Evolutionary conservation across 1,140 invertebrate genomes (phyloP).

Genomic region (Brachionus plicatilis): DNA sequence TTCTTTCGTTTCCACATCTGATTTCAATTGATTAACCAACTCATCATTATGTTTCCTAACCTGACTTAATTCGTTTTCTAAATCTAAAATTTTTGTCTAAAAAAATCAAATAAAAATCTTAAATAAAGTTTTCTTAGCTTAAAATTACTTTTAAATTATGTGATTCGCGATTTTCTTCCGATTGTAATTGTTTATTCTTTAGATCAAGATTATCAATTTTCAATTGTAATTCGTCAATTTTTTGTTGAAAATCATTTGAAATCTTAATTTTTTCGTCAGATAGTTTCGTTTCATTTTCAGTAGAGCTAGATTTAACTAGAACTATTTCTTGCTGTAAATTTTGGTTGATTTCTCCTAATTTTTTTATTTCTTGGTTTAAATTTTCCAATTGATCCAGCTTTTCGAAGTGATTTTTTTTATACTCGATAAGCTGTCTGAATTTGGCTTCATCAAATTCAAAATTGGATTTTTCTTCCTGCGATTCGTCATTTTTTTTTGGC

Average conservation of each 20-base stretch:
- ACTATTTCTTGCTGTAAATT: background rate
- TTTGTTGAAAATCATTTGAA: background rate
- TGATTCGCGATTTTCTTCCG: background rate
- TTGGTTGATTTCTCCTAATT: background rate
- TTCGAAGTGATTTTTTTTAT: background rate
- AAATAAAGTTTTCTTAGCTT: background rate
- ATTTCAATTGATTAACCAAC: background rate
- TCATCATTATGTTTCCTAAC: background rate
- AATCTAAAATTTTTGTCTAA: background rate
- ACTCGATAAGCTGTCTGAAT: constrained; percentile 2
- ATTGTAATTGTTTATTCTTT: background rate
- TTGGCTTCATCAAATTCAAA: constrained; percentile 14
- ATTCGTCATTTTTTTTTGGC: background rate
- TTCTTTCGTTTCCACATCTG: background rate
- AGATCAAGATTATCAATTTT: background rate
- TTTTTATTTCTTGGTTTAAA: background rate
- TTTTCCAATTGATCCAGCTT: background rate
- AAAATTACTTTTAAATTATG: background rate
- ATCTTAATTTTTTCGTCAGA: background rate
- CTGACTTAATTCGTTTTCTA: background rate
- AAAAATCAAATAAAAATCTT: background rate
- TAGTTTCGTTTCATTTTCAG: background rate
- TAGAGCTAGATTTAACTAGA: background rate
- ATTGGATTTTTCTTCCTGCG: background rate
- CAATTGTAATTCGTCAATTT: constrained; percentile 24